These are phyloP conservation scores for Tursiops truncatus DNA, from an alignment of 2,113 vertebrate species.

Conservation along the genomic window DNA sequence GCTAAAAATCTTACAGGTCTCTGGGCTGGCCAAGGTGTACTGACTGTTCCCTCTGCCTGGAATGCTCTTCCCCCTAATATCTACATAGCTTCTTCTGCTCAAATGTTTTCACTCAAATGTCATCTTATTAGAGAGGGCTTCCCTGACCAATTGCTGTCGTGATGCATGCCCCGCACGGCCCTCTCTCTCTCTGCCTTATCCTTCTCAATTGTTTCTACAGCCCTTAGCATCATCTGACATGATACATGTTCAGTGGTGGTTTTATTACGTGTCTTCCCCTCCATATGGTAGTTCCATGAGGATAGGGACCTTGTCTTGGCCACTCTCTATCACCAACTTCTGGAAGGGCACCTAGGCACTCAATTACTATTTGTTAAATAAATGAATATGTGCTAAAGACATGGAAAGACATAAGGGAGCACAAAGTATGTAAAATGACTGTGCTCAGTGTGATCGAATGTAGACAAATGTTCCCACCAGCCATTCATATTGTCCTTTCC, in stretches of 20 bases:
- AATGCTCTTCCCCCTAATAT: neutral
- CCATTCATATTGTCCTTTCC: neutral
- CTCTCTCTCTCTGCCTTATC: neutral
- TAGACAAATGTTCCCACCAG: neutral
- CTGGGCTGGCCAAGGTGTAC: neutral
- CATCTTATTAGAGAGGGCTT: neutral
- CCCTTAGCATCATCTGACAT: neutral
- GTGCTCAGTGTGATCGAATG: neutral
- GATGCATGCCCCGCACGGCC: too few relatives aligned
- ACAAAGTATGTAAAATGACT: neutral
- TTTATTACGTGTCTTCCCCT: neutral
- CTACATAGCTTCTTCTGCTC: neutral
- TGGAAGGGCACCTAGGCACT: neutral
- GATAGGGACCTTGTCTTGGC: neutral
- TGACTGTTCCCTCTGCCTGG: neutral
- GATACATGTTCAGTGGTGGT: neutral
- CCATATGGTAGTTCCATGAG: neutral
- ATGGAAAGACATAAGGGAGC: neutral
- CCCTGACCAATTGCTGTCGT: fast-evolving
- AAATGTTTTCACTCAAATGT: fast-evolving
- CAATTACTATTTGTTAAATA: neutral
- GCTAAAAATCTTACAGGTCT: neutral
- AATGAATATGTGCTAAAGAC: neutral
- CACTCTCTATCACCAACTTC: neutral
- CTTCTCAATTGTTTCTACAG: neutral